These are phyloP conservation scores for Origma solitaria DNA, from an alignment of 2,113 vertebrate species.

Conservation along the genomic window DNA sequence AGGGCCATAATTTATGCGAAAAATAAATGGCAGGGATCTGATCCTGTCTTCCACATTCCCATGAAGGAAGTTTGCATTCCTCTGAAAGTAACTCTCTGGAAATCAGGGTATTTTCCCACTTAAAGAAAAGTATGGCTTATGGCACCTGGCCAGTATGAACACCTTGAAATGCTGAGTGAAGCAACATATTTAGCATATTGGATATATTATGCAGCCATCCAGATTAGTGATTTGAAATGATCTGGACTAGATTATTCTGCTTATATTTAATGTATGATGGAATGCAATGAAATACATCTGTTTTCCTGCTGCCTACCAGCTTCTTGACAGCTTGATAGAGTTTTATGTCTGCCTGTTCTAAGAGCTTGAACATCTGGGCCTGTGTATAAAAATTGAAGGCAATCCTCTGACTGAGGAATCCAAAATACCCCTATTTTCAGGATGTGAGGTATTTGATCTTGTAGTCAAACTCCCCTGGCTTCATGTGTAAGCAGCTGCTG, in stretches of 20 bases:
- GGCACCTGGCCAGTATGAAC: neutral
- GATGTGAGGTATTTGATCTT: neutral
- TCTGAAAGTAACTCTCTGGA: neutral
- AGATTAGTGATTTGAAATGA: slow-evolving; percentile 21
- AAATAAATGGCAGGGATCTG: neutral
- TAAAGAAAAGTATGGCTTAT: neutral
- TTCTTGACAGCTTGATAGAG: slow-evolving; percentile 57
- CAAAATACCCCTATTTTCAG: neutral
- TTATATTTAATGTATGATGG: slow-evolving; percentile 42
- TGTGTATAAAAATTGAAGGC: neutral
- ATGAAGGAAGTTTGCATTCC: neutral
- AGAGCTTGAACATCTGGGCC: slow-evolving; percentile 47
- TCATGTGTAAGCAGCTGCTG: neutral
- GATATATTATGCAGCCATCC: neutral
- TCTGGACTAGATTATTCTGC: slow-evolving; percentile 49
- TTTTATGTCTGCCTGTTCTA: slow-evolving; percentile 27
- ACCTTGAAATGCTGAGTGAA: neutral
- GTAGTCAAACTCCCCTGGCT: neutral
- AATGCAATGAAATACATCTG: slow-evolving; percentile 51
- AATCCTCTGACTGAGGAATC: neutral
- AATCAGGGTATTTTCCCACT: neutral
- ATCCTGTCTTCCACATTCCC: neutral
- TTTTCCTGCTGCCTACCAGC: slow-evolving; percentile 48
- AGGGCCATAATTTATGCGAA: neutral
- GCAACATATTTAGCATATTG: slow-evolving; percentile 2